These are phyloP conservation scores for Balaenoptera acutorostrata DNA, from an alignment of 2,113 vertebrate genomes.

Conservation along the genomic window DNA sequence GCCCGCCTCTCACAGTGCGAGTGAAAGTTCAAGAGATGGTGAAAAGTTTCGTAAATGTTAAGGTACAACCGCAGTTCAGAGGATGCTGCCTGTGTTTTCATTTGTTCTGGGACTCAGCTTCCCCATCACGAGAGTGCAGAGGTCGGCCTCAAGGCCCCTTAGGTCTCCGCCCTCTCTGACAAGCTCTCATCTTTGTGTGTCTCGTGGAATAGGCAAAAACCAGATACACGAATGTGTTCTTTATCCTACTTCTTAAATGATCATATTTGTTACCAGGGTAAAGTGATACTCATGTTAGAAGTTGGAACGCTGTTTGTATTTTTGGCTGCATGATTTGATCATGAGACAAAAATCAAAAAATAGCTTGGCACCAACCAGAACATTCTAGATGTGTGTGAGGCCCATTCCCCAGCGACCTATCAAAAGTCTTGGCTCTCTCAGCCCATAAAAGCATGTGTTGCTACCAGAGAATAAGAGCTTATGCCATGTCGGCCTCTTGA, in stretches of 20 bases:
- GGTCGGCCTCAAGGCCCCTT: not conserved
- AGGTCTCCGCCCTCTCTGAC: slow-evolving; percentile 31
- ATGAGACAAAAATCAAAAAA: slow-evolving; percentile 51
- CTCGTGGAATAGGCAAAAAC: slow-evolving; percentile 37
- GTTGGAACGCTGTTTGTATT: slow-evolving; percentile 55
- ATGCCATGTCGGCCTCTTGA: not conserved
- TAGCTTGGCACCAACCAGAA: slow-evolving; percentile 36
- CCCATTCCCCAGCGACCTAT: not conserved
- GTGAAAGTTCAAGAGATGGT: not conserved
- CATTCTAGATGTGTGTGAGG: slow-evolving; percentile 52
- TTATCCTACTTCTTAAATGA: slow-evolving; percentile 47
- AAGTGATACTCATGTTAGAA: slow-evolving; percentile 59
- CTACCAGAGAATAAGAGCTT: slow-evolving; percentile 29
- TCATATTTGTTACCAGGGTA: slow-evolving; percentile 55
- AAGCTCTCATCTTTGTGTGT: slow-evolving; percentile 31
- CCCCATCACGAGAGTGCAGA: not conserved
- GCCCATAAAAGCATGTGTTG: not conserved
- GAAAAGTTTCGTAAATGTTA: not conserved
- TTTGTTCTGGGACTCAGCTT: slow-evolving; percentile 56
- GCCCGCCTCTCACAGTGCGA: not conserved
- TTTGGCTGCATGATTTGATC: slow-evolving; percentile 50
- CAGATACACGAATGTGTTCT: slow-evolving; percentile 58
- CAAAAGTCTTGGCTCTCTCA: slow-evolving; percentile 2
- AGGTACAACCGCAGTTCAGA: not conserved
- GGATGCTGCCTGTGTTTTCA: slow-evolving; percentile 63